A percentile compares a stretch with the other conserved stretches of the same genome.
These are phyloP conservation scores for Hyperopisus bebe DNA, from an alignment of 2,113 vertebrate genomes.

Conservation along the genomic window DNA sequence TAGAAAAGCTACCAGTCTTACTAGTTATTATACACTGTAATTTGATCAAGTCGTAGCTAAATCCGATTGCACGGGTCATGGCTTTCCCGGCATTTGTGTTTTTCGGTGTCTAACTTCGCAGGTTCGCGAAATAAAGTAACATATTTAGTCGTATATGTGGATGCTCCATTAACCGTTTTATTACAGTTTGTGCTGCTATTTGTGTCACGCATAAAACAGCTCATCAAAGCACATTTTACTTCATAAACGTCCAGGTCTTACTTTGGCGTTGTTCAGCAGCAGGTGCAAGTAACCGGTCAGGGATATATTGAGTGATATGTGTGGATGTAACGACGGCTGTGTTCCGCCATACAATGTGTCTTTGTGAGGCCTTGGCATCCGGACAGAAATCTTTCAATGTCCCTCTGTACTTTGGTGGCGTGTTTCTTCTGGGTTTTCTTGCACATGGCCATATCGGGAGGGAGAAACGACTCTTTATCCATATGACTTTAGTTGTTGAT, in stretches of 20 bases:
- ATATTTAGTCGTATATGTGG: not conserved
- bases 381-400: conserved; percentile 46
- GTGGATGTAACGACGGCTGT: conserved; percentile 36
- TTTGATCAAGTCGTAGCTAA: conserved; percentile 47
- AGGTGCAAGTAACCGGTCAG: not conserved
- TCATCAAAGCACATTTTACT: not conserved
- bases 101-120: not conserved
- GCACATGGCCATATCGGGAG: conserved; percentile 15
- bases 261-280: not conserved
- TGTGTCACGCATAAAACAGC: not conserved
- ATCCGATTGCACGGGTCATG: conserved; percentile 48
- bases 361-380: conserved; percentile 55
- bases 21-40: conserved; percentile 41
- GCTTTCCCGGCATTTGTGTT: conserved; percentile 23
- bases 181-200: not conserved
- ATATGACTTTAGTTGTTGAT: conserved; percentile 4
- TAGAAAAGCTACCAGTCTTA: conserved; percentile 23
- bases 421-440: conserved; percentile 40
- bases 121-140: not conserved
- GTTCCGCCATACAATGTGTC: conserved; percentile 52
- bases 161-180: not conserved
- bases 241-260: not conserved
- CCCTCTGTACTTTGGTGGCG: conserved; percentile 28
- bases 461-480: conserved; percentile 3
- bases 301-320: conserved; percentile 20